A percentile compares a stretch with the other conserved stretches of the same genome.
These are phyloP conservation scores for Euglossa dilemma DNA, from an alignment of 1,140 invertebrate genomes.

Conservation along the genomic window DNA sequence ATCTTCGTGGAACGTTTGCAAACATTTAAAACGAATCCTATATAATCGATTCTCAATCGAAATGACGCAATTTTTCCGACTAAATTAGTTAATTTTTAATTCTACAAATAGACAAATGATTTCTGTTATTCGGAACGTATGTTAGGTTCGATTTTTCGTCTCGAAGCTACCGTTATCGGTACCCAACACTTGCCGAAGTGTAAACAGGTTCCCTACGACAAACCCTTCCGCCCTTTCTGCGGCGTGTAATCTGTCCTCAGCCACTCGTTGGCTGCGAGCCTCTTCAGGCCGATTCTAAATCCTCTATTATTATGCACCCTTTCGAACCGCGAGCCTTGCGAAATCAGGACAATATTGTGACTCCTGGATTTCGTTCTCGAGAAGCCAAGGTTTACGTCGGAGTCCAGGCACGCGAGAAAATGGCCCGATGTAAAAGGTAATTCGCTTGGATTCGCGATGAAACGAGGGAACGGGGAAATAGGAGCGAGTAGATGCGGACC, in stretches of 20 bases:
- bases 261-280: constrained; percentile 69
- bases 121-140: constrained; percentile 4
- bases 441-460: not conserved
- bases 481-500: not conserved
- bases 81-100: not conserved
- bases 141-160: constrained; percentile 36
- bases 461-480: not conserved
- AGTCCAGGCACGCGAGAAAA: not conserved
- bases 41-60: not conserved
- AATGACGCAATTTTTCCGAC: not conserved
- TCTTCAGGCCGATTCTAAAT: constrained; percentile 77
- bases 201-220: constrained; percentile 69
- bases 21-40: not conserved
- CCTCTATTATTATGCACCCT: constrained; percentile 82
- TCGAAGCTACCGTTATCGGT: constrained; percentile 71
- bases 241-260: constrained; percentile 80
- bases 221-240: constrained; percentile 74
- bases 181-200: constrained; percentile 70
- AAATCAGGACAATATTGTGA: constrained; percentile 73
- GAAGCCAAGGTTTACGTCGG: constrained; percentile 11
- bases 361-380: constrained; percentile 48
- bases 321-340: constrained; percentile 49
- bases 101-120: not conserved
- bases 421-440: not conserved
- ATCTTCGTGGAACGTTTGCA: not conserved